phyloP scores from a whole-genome alignment of 2,888 invertebrate genomes.

The Oithona nana region DNA sequence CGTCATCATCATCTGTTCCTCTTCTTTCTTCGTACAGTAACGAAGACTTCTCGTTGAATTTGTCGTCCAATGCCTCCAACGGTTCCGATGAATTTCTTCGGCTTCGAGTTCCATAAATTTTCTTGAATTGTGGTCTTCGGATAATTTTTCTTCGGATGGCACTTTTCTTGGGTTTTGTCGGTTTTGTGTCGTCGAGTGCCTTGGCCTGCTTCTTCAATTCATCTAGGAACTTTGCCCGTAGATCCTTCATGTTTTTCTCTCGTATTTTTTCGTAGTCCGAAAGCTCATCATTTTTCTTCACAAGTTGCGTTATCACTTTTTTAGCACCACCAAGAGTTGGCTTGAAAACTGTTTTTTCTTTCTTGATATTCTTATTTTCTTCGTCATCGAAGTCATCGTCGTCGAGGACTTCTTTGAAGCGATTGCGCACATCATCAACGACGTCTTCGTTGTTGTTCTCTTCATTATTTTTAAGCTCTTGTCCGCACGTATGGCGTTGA shows the following conservation, averaged over 20 bases:
- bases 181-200: neutral
- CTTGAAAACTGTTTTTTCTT: too few relatives aligned
- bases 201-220: neutral
- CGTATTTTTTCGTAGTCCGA: slow-evolving; percentile 6
- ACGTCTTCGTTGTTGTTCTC: too few relatives aligned
- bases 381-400: too few relatives aligned
- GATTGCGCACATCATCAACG: too few relatives aligned
- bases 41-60: too few relatives aligned
- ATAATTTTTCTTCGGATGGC: neutral
- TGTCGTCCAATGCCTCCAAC: too few relatives aligned
- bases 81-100: neutral
- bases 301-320: too few relatives aligned
- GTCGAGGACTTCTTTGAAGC: too few relatives aligned
- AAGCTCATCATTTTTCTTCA: neutral
- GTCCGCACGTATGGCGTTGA: too few relatives aligned
- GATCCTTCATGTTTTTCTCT: slow-evolving; percentile 1
- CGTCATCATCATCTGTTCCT: neutral
- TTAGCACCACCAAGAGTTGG: too few relatives aligned
- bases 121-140: neutral
- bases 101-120: neutral
- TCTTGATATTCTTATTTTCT: too few relatives aligned
- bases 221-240: neutral
- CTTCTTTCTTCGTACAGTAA: neutral
- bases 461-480: too few relatives aligned
- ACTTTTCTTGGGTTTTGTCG: neutral